Conservation (phyloP, 2,113 vertebrate genomes). For the Pelecanoides urinatrix region DNA sequence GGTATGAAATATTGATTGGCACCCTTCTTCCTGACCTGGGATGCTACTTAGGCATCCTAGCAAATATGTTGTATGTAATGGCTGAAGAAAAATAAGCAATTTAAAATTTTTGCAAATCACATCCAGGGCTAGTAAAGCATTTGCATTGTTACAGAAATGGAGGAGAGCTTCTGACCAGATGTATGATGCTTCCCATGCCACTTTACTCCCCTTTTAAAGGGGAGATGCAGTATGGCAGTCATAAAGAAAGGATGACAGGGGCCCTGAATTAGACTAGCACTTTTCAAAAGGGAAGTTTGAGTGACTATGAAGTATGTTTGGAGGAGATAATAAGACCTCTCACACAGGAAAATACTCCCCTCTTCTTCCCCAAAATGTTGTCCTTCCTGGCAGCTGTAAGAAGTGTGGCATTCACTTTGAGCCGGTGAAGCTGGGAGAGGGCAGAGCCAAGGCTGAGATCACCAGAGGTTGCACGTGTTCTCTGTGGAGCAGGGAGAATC, state of each 20-base stretch:
- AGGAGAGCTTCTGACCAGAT: neutral
- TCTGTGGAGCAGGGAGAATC: neutral
- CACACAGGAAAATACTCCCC: neutral
- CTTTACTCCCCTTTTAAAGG: neutral
- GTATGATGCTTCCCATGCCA: neutral
- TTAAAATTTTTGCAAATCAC: neutral
- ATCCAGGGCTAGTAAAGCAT: neutral
- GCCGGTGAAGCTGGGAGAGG: neutral
- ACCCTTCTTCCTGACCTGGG: neutral
- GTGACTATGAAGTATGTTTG: neutral
- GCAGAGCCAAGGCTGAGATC: neutral
- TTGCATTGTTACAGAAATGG: neutral
- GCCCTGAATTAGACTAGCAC: neutral
- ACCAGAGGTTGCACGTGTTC: neutral
- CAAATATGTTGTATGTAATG: neutral
- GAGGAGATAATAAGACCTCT: neutral
- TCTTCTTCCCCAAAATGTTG: neutral
- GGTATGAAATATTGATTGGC: neutral
- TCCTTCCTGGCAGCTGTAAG: neutral
- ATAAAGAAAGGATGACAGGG: neutral
- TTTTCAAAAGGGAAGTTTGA: neutral
- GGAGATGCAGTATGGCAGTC: neutral
- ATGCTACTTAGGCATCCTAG: neutral
- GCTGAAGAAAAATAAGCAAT: neutral
- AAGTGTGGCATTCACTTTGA: neutral